phyloP scores from a whole-genome alignment of 2,797 vertebrate species.

The Hydrophis major region DNA sequence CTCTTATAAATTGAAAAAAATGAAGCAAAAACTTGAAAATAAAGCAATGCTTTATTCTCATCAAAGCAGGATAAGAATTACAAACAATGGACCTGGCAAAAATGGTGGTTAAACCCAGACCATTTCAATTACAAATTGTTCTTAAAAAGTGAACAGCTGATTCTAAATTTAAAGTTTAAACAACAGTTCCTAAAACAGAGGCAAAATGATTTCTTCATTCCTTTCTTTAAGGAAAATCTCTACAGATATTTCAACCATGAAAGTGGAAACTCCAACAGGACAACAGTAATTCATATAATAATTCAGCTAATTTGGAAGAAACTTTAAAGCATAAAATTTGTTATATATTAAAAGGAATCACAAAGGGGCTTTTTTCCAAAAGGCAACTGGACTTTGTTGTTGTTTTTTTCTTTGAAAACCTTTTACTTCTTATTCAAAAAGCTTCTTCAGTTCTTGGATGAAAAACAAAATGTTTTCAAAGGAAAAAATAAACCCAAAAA shows the following conservation, averaged over 20 bases:
- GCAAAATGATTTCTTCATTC: background rate
- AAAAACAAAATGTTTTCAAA: background rate
- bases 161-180: background rate
- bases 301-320: background rate
- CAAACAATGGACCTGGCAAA: background rate
- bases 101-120: background rate
- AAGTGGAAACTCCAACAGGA: background rate
- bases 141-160: background rate
- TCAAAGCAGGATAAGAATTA: slow-evolving; percentile 62
- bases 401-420: background rate
- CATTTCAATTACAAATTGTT: background rate
- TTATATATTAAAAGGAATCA: background rate
- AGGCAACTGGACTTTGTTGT: no score
- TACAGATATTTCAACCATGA: background rate
- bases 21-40: slow-evolving; percentile 60
- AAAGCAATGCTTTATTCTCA: slow-evolving; percentile 65
- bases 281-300: background rate
- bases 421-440: background rate
- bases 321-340: background rate
- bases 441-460: background rate
- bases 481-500: background rate
- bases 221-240: background rate
- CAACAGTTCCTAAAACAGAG: background rate
- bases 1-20: slow-evolving; percentile 60
- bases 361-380: background rate